Conservation (phyloP, 1,140 invertebrate genomes). For the Drosophila saltans region DNA sequence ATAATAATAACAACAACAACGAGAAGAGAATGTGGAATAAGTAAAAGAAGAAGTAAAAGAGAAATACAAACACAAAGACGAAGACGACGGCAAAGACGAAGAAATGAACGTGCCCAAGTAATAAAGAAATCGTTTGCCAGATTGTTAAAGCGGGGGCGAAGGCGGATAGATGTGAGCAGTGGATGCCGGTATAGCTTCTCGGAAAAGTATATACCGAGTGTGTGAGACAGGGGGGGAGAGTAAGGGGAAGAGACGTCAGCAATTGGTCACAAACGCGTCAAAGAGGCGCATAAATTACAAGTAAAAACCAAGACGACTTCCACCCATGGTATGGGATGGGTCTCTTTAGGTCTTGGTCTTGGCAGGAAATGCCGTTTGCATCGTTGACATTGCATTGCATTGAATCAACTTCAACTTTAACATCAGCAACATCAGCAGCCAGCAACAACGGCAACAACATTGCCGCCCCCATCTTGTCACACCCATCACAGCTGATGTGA, state of each 20-base stretch:
- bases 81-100: conserved; percentile 13
- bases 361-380: conserved; percentile 24
- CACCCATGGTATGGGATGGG: conserved; percentile 24
- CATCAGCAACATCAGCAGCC: background rate
- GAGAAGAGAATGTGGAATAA: background rate
- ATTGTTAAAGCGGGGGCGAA: conserved; percentile 58
- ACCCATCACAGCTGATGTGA: conserved; percentile 1
- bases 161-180: conserved; percentile 24
- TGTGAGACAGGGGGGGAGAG: too few species aligned
- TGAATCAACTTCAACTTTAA: conserved; percentile 20
- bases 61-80: background rate
- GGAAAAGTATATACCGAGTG: conserved; percentile 23
- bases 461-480: conserved; percentile 24
- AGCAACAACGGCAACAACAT: background rate
- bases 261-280: conserved; percentile 73
- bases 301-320: conserved; percentile 27
- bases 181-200: conserved; percentile 55
- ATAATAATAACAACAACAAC: background rate
- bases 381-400: conserved; percentile 65
- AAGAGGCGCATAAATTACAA: conserved; percentile 78
- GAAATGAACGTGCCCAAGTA: conserved; percentile 76
- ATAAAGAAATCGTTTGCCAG: conserved; percentile 77
- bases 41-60: background rate
- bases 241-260: conserved; percentile 28
- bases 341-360: conserved; percentile 11